phyloP scores from a whole-genome alignment of 1,140 invertebrate species.

The Elymnias hypermnestra region DNA sequence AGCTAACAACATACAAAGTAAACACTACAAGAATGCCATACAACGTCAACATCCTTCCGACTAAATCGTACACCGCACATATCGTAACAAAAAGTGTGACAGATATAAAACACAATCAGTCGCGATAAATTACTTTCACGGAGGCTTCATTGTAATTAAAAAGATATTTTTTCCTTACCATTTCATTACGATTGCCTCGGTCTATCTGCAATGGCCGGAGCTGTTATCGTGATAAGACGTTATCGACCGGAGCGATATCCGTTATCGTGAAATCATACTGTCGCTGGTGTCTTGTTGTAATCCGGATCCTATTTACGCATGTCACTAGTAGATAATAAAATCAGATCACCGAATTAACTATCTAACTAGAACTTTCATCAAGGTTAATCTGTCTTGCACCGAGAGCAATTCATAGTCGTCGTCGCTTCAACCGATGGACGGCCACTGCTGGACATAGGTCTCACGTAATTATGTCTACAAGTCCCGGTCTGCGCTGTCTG shows the following conservation, averaged over 20 bases:
- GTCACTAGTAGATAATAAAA: neutral
- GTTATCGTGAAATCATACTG: slow-evolving; percentile 25
- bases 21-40: slow-evolving; percentile 29
- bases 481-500: too few species aligned
- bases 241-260: slow-evolving; percentile 25
- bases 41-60: slow-evolving; percentile 31
- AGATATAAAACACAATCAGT: slow-evolving; percentile 4
- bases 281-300: slow-evolving; percentile 7
- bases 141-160: slow-evolving; percentile 25
- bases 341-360: too few species aligned
- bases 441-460: too few species aligned
- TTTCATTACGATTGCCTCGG: slow-evolving; percentile 31
- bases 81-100: neutral
- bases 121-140: slow-evolving; percentile 19
- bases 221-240: slow-evolving; percentile 34
- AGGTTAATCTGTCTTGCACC: too few species aligned
- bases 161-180: slow-evolving; percentile 26
- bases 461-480: too few species aligned
- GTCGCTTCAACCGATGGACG: too few species aligned
- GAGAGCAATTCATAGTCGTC: too few species aligned
- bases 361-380: too few species aligned
- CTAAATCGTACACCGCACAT: neutral
- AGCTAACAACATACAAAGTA: slow-evolving; percentile 38
- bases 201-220: slow-evolving; percentile 24
- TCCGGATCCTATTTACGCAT: slow-evolving; percentile 11